Conservation (phyloP, 2,888 invertebrate genomes). For the Psylliodes chrysocephalus region DNA sequence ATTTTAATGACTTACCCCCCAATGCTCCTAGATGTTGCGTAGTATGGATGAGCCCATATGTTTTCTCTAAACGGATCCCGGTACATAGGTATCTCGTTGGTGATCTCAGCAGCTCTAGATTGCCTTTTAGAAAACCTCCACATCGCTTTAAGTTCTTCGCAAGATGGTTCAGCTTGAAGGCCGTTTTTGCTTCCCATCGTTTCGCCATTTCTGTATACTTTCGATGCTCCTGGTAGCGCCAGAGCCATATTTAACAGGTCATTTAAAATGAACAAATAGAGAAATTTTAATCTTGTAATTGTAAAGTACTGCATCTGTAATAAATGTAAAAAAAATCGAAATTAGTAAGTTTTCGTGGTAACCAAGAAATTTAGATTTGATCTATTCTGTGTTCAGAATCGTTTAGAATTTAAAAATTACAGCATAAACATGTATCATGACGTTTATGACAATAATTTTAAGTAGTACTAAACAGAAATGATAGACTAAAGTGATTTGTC, state of each 20-base stretch:
- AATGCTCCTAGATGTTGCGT: slow-evolving; percentile 65
- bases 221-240: slow-evolving; percentile 48
- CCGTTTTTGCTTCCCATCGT: slow-evolving; percentile 58
- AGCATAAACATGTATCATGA: too few relatives aligned
- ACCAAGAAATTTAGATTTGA: too few relatives aligned
- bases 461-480: too few relatives aligned
- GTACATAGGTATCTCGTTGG: slow-evolving; percentile 86
- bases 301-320: slow-evolving; percentile 41
- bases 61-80: slow-evolving; percentile 85
- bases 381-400: too few relatives aligned
- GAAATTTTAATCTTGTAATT: slow-evolving; percentile 36
- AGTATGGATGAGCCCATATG: slow-evolving; percentile 76
- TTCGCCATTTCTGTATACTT: slow-evolving; percentile 46
- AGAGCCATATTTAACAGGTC: slow-evolving; percentile 51
- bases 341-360: too few relatives aligned
- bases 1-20: slow-evolving; percentile 67
- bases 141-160: slow-evolving; percentile 89
- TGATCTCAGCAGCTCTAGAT: slow-evolving; percentile 85
- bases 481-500: too few relatives aligned
- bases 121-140: slow-evolving; percentile 92
- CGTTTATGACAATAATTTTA: too few relatives aligned
- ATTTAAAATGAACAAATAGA: slow-evolving; percentile 33
- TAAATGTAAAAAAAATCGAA: too few relatives aligned
- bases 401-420: too few relatives aligned
- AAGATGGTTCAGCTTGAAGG: slow-evolving; percentile 78